Conservation (phyloP, 1,140 invertebrate genomes). For the Latrodectus geometricus region DNA sequence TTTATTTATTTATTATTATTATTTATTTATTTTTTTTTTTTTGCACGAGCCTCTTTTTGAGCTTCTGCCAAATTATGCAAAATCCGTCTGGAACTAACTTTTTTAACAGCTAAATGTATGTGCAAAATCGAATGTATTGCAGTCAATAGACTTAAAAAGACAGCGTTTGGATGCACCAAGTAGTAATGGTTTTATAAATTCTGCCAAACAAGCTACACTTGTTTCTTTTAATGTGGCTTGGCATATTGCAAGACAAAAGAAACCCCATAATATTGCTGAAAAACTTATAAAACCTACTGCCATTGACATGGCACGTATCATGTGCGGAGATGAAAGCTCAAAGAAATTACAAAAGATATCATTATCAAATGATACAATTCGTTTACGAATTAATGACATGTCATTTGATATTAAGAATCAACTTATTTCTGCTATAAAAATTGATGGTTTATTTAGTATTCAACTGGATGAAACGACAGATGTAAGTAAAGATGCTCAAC, state of each 20-base stretch:
- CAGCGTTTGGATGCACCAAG: conserved; percentile 28
- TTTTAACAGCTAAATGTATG: no score
- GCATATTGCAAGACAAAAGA: conserved; percentile 41
- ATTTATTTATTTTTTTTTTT: no score
- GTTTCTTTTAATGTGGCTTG: conserved; percentile 35
- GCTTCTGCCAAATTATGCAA: no score
- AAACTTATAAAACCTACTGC: conserved; percentile 35
- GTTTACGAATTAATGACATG: conserved; percentile 23
- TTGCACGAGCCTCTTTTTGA: no score
- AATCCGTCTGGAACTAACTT: no score
- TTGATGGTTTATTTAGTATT: conserved; percentile 15
- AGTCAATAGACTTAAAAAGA: no score
- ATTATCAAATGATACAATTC: conserved; percentile 22
- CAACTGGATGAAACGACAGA: conserved; percentile 39
- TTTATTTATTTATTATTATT: no score
- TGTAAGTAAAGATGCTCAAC: conserved; percentile 24
- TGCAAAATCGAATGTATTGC: no score
- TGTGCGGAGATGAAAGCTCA: conserved; percentile 26
- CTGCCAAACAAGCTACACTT: conserved; percentile 34
- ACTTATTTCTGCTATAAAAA: conserved; percentile 22
- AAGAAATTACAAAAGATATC: conserved; percentile 25
- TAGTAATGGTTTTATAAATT: conserved; percentile 36
- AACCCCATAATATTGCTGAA: conserved; percentile 35
- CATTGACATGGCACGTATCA: conserved; percentile 26
- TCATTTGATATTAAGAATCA: conserved; percentile 30